Evolutionary conservation across 2,797 vertebrate species (phyloP).

Genomic region (Epinephelus coioides): DNA sequence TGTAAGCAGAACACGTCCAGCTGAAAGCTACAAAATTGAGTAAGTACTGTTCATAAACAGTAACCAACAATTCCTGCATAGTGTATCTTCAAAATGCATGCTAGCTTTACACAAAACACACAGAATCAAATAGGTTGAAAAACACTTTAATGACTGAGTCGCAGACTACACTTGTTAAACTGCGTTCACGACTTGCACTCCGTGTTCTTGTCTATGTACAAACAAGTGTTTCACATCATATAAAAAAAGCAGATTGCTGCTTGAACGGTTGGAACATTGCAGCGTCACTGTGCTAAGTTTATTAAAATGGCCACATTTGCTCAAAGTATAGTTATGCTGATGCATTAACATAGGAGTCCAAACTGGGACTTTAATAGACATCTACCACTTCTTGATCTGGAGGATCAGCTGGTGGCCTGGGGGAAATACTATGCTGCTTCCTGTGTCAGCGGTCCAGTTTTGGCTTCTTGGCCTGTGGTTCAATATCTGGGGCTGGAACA

Average conservation of each 20-base stretch:
- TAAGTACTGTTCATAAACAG: too few relatives aligned
- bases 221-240: constrained; percentile 8
- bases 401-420: not conserved
- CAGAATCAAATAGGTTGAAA: not conserved
- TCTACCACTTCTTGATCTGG: not conserved
- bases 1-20: too few relatives aligned
- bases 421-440: not conserved
- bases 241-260: constrained; percentile 16
- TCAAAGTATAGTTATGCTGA: constrained; percentile 1
- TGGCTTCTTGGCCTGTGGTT: constrained; percentile 82
- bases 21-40: too few relatives aligned
- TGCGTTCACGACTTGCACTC: not conserved
- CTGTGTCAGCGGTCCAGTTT: constrained; percentile 80
- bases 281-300: not conserved
- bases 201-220: not conserved
- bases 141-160: constrained; percentile 26
- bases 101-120: not conserved
- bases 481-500: constrained; percentile 72
- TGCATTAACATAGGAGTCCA: not conserved
- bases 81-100: not conserved
- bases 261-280: not conserved
- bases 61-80: too few relatives aligned
- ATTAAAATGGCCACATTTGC: not conserved
- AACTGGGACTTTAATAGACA: not conserved
- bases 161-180: not conserved